Conservation (phyloP, 1,140 invertebrate genomes). For the Drosophila varians region DNA sequence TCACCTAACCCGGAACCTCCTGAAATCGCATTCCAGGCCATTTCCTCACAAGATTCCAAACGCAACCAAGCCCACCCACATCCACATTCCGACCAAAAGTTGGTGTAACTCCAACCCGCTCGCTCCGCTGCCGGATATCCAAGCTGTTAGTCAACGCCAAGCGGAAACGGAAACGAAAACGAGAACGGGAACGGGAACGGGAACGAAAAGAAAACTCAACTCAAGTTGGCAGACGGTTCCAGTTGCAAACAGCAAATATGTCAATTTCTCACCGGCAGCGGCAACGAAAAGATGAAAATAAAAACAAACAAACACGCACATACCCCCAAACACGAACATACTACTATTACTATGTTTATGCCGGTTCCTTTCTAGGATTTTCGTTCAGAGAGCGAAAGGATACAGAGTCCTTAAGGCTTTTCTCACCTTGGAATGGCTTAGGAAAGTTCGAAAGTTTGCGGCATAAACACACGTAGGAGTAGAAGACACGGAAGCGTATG, state of each 20-base stretch:
- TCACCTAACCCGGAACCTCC: neutral
- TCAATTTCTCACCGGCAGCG: slow-evolving; percentile 61
- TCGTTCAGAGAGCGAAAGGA: neutral
- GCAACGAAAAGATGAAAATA: neutral
- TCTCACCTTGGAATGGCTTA: too few species aligned
- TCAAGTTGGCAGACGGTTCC: slow-evolving; percentile 22
- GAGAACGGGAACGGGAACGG: neutral
- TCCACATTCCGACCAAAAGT: slow-evolving; percentile 42
- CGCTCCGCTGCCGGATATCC: slow-evolving; percentile 48
- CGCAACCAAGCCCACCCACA: slow-evolving; percentile 1
- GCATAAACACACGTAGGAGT: too few species aligned
- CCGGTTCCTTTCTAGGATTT: neutral
- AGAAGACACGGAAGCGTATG: slow-evolving; percentile 9
- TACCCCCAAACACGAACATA: slow-evolving; percentile 5
- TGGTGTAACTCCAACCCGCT: slow-evolving; percentile 1
- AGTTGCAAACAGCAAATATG: slow-evolving; percentile 67
- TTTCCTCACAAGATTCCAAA: slow-evolving; percentile 4
- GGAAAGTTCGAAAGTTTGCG: too few species aligned
- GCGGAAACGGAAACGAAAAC: slow-evolving; percentile 59
- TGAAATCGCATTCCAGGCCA: slow-evolving; percentile 26
- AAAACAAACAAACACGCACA: slow-evolving; percentile 16
- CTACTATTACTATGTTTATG: slow-evolving; percentile 1
- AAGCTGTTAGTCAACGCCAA: slow-evolving; percentile 73
- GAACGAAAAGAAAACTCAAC: slow-evolving; percentile 53
- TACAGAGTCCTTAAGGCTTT: too few species aligned